phyloP scores from a whole-genome alignment of 2,113 vertebrate genomes.

The Fregata magnificens region DNA sequence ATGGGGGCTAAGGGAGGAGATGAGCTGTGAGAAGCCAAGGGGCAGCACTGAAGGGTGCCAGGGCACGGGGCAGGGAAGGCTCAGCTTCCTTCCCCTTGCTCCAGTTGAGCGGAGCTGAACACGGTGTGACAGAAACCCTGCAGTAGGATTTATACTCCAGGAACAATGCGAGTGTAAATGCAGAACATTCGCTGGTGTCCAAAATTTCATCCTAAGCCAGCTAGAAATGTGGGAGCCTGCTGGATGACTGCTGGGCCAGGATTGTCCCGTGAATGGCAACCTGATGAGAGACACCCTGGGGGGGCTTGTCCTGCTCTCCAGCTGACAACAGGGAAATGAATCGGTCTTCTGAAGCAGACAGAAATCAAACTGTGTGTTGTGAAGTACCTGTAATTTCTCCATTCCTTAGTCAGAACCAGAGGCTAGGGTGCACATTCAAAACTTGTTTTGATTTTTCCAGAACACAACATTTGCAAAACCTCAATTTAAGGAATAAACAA shows the following conservation, averaged over 20 bases:
- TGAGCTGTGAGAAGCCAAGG: neutral
- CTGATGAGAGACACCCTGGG: neutral
- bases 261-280: neutral
- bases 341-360: neutral
- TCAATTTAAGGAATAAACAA: neutral
- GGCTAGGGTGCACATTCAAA: neutral
- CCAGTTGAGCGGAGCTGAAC: neutral
- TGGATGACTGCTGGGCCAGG: neutral
- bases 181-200: neutral
- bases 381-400: neutral
- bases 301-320: neutral
- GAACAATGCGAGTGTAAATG: fast-evolving
- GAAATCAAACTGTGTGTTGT: neutral
- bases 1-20: neutral
- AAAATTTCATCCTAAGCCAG: neutral
- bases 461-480: neutral
- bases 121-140: fast-evolving
- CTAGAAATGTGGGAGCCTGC: fast-evolving
- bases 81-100: neutral
- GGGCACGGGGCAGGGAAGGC: fast-evolving
- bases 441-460: neutral
- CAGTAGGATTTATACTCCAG: neutral
- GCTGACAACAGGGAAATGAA: neutral
- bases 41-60: neutral
- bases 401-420: neutral